Evolutionary conservation across 2,888 invertebrate species (phyloP).

Genomic region (Timandra comae): DNA sequence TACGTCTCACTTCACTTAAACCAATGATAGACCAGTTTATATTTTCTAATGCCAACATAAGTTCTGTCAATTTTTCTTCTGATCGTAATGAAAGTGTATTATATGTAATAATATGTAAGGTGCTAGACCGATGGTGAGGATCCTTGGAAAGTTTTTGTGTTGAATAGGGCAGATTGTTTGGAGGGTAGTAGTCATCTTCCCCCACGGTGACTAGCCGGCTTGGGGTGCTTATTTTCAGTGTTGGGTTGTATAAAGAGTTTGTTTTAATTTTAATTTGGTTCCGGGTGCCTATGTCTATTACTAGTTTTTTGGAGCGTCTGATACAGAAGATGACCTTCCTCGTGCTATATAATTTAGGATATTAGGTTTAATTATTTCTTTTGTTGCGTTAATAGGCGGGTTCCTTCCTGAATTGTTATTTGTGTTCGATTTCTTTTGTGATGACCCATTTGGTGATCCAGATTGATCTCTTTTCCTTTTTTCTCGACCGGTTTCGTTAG

Average conservation of each 20-base stretch:
- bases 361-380: neutral
- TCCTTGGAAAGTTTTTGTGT: neutral
- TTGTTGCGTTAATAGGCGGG: neutral
- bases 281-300: neutral
- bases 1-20: slow-evolving; percentile 4
- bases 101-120: neutral
- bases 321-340: neutral
- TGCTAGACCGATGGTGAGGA: neutral
- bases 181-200: slow-evolving; percentile 3
- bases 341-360: neutral
- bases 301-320: neutral
- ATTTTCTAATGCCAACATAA: slow-evolving; percentile 1
- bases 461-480: slow-evolving; percentile 2
- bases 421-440: neutral
- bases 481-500: neutral
- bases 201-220: slow-evolving; percentile 4
- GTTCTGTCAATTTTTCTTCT: slow-evolving; percentile 1
- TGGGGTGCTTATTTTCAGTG: neutral
- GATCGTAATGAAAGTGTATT: slow-evolving; percentile 2
- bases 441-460: neutral
- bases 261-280: neutral
- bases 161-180: too few relatives aligned
- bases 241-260: neutral
- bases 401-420: neutral
- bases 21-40: slow-evolving; percentile 8